These are phyloP conservation scores for Ylistrum balloti DNA, from an alignment of 1,140 invertebrate genomes.

Conservation along the genomic window DNA sequence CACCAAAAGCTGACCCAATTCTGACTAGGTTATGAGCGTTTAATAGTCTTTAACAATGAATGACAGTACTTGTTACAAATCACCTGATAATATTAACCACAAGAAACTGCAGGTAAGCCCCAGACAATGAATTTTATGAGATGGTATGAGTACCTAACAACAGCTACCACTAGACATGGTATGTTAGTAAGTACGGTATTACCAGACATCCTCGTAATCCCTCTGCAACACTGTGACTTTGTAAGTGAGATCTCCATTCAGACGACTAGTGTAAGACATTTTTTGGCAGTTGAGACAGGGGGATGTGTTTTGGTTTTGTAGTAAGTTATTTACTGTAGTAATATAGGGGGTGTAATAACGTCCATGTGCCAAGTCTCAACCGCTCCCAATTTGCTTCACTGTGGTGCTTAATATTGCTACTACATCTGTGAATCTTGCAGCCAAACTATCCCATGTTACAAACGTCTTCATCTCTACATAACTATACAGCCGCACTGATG, in stretches of 20 bases:
- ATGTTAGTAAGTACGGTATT: neutral
- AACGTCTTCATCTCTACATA: neutral
- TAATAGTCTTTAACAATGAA: too few species aligned
- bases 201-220: neutral
- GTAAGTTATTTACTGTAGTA: constrained; percentile 35
- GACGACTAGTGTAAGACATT: constrained; percentile 6
- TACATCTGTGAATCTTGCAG: neutral
- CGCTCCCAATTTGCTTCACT: neutral
- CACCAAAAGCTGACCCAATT: too few species aligned
- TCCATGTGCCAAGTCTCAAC: neutral
- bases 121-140: neutral
- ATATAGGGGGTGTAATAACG: neutral
- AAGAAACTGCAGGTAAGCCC: neutral
- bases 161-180: neutral
- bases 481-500: neutral
- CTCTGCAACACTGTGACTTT: neutral
- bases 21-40: too few species aligned
- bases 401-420: neutral
- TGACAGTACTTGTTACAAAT: neutral
- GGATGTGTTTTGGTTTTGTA: constrained; percentile 34
- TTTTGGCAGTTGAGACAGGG: neutral
- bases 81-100: neutral
- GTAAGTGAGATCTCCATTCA: constrained; percentile 25
- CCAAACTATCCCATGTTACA: neutral
- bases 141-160: neutral